Base-by-base conservation (phyloP, 2,113 vertebrate species). In the Spilogale gracilis region DNA sequence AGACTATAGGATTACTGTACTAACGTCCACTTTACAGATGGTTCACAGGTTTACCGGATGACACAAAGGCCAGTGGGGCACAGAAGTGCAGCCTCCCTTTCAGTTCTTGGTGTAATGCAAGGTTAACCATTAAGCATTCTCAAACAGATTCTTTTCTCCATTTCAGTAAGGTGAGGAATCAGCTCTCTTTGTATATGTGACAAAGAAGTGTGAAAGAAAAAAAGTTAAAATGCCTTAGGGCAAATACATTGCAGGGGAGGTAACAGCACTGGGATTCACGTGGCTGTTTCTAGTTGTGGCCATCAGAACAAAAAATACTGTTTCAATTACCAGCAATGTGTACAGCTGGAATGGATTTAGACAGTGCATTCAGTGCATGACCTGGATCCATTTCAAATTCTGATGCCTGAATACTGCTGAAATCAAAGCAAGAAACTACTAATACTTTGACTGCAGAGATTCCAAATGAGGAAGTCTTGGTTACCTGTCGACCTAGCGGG, bases 401-500 rank as follows among this genome's bases (percentile, higher is more conserved):
- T 81, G 82, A 95, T 38, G 38, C 56, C 50, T 89, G 10, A 97
- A 82, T 79, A 65, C 63, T 79, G 86, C 69, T 90, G 3, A 96
- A 96, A 50, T 85, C 65, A 97, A 63, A 94, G 48, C 48, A 91
- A 23, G 45, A 98, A 98, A 96, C 17, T 92, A 83, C 16, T 63
- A 85, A 82, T 71, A 86, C 18, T 0, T 30, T 43, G 38, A 79
- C 60, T 86, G 94, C 25, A 94, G 3, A 86, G 48, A 97, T 76
- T 97, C 2, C 58, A 96, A 96, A 97, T 48, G 20, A 94, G 83
- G 0, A 80, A 94, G 90, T 16, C 74, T 8, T 89, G 95, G 6
- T 23, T 98, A 99, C 99, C 99, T 99, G 99, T 98, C 99, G 99
- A 94, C 99, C 99, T 14, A 99, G 98, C 50, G 99, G 99, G 95